These are phyloP conservation scores for Gobio occitaniae DNA, from an alignment of 2,797 vertebrate species.

Conservation along the genomic window DNA sequence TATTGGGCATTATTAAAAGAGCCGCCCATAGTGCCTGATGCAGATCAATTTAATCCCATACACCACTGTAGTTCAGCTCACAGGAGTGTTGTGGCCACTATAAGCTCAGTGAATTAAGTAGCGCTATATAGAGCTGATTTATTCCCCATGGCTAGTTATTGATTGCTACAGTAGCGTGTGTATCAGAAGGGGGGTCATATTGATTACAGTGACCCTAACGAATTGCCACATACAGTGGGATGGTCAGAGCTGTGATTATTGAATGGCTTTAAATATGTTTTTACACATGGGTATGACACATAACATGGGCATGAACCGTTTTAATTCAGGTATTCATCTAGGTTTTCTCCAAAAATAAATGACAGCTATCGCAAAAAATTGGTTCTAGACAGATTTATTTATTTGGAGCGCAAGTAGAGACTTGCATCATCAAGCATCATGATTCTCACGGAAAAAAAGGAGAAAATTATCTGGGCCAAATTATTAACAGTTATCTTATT, in stretches of 20 bases:
- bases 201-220: constrained; percentile 34
- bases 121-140: constrained; percentile 77
- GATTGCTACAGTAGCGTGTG: constrained; percentile 62
- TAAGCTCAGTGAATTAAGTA: constrained; percentile 73
- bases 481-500: background rate
- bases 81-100: constrained; percentile 70
- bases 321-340: background rate
- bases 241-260: constrained; percentile 22
- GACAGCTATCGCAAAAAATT: background rate
- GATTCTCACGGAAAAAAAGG: background rate
- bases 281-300: constrained; percentile 4
- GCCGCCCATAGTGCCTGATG: constrained; percentile 29
- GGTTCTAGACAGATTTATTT: background rate
- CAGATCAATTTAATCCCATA: constrained; percentile 59
- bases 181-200: constrained; percentile 22
- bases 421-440: background rate
- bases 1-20: constrained; percentile 56
- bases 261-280: constrained; percentile 26
- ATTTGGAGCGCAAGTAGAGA: background rate
- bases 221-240: constrained; percentile 19
- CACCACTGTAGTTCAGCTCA: constrained; percentile 40
- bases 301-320: background rate
- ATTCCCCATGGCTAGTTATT: constrained; percentile 72
- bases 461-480: background rate
- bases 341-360: background rate